These are phyloP conservation scores for Columba livia DNA, from an alignment of 2,113 vertebrate genomes.

Conservation along the genomic window DNA sequence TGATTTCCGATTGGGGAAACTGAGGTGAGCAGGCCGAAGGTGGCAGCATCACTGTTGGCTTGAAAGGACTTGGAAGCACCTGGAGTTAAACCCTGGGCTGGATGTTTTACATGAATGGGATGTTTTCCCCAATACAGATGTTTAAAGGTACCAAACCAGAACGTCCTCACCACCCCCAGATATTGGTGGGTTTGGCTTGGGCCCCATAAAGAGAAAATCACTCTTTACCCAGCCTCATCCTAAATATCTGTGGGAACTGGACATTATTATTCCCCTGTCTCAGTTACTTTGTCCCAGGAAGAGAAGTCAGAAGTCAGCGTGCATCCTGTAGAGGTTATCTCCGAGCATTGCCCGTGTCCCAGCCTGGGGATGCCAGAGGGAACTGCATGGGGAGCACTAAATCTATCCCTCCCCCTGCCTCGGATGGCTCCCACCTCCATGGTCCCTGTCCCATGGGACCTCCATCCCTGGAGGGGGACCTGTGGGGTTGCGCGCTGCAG, in stretches of 20 bases:
- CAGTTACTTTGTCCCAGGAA: constrained; percentile 28
- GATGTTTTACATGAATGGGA: neutral
- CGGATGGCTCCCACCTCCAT: neutral
- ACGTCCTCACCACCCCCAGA: neutral
- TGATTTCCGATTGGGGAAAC: neutral
- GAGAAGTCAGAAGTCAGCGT: constrained; percentile 17
- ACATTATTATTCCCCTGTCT: constrained; percentile 19
- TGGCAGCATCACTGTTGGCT: neutral
- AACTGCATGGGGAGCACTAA: fast-evolving
- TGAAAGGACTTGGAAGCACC: neutral
- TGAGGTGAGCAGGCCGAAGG: neutral
- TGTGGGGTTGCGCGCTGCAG: fast-evolving
- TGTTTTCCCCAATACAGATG: neutral
- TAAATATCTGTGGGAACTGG: constrained; percentile 60
- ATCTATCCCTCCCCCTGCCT: neutral
- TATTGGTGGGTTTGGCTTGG: neutral
- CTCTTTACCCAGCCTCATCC: neutral
- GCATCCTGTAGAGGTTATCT: constrained; percentile 55
- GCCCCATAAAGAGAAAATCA: neutral
- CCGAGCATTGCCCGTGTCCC: neutral
- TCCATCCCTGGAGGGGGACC: neutral
- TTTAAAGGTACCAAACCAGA: neutral
- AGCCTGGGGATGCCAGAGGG: neutral
- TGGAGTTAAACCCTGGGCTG: neutral
- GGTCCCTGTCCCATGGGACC: neutral